phyloP scores from a whole-genome alignment of 1,140 invertebrate species.

The Ostrea edulis region DNA sequence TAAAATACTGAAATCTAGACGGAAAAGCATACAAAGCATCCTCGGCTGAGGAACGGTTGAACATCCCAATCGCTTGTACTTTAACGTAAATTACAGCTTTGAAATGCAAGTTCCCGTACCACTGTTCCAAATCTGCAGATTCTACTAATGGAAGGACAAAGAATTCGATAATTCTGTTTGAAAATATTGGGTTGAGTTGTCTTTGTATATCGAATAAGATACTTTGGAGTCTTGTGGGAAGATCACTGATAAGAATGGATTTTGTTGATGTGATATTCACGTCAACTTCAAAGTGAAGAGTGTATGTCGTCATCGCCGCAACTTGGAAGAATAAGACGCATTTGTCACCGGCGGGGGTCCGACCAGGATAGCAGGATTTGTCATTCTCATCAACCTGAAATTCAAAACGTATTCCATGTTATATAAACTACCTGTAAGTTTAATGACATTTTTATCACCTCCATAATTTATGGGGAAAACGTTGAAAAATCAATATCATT shows the following conservation, averaged over 20 bases:
- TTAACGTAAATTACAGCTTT: not conserved
- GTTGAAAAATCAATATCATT: too few relatives aligned
- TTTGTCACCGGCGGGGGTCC: not conserved
- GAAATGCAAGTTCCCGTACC: not conserved
- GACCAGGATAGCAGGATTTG: not conserved
- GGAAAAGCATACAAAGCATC: not conserved
- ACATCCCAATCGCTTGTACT: not conserved
- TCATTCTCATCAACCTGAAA: not conserved
- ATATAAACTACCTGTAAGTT: not conserved
- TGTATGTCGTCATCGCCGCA: not conserved
- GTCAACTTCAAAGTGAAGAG: constrained; percentile 1
- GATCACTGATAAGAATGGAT: not conserved
- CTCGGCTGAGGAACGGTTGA: not conserved
- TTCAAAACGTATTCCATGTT: not conserved
- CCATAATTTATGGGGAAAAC: too few relatives aligned
- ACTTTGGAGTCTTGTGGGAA: not conserved
- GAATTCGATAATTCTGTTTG: not conserved
- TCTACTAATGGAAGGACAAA: not conserved
- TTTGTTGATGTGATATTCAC: not conserved
- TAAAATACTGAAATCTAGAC: not conserved
- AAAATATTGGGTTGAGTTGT: not conserved
- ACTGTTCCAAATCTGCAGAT: not conserved
- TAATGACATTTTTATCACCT: too few relatives aligned
- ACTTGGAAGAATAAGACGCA: not conserved
- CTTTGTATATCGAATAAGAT: not conserved